Conservation (phyloP, 2,113 vertebrate genomes). For the Dunckerocampus dactyliophorus region DNA sequence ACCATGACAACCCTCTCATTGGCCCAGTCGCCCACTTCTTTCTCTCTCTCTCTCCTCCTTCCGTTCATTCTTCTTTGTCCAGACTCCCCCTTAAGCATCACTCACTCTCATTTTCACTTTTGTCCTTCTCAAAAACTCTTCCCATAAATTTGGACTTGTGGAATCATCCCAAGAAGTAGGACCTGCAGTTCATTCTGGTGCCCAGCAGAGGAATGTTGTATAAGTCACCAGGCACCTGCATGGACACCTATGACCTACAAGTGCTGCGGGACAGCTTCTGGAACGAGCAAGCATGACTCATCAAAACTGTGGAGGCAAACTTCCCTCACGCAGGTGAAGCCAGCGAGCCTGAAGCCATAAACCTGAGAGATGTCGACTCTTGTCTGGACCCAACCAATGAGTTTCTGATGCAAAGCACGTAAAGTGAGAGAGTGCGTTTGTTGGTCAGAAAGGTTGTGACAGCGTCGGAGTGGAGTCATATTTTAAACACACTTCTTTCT, state of each 20-base stretch:
- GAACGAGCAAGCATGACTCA: not conserved
- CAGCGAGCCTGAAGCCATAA: too few species aligned
- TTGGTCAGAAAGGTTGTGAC: slow-evolving; percentile 1
- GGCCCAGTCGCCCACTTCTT: slow-evolving; percentile 67
- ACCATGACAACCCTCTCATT: slow-evolving; percentile 71
- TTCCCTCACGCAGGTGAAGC: too few species aligned
- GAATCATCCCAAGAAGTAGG: too few species aligned
- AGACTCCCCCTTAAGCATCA: slow-evolving; percentile 43
- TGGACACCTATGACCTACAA: not conserved
- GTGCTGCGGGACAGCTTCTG: not conserved
- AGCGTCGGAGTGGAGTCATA: slow-evolving; percentile 13
- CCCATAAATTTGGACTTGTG: too few species aligned
- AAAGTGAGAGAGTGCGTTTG: not conserved
- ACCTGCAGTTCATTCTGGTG: too few species aligned
- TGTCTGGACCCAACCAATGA: too few species aligned
- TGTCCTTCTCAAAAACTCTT: not conserved
- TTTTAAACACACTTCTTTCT: not conserved
- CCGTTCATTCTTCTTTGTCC: slow-evolving; percentile 17
- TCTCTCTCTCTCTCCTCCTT: slow-evolving; percentile 39
- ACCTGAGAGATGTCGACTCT: too few species aligned
- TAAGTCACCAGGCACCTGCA: not conserved
- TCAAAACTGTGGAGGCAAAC: not conserved
- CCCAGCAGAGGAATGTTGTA: too few species aligned
- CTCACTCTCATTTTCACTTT: slow-evolving; percentile 18
- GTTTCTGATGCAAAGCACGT: too few species aligned